Evolutionary conservation across 2,797 vertebrate genomes (phyloP).

Genomic region (Carapus acus): DNA sequence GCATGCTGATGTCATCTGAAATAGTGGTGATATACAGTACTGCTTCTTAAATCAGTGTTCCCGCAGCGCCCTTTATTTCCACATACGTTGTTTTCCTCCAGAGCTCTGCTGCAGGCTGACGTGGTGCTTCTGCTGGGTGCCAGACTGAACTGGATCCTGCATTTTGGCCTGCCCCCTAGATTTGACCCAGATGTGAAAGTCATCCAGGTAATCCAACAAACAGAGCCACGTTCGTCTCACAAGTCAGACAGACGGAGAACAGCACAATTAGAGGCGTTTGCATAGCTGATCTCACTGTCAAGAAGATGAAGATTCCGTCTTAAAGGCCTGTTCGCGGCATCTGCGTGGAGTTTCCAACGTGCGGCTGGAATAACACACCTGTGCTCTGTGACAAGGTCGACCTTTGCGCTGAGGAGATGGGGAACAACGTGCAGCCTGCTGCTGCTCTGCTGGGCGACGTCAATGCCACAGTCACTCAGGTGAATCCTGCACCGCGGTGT

Average conservation of each 20-base stretch:
- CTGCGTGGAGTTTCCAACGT: too few relatives aligned
- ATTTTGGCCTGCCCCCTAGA: slow-evolving; percentile 92
- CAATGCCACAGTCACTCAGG: slow-evolving; percentile 80
- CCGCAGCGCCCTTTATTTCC: too few relatives aligned
- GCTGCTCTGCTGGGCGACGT: slow-evolving; percentile 86
- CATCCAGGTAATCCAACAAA: slow-evolving; percentile 79
- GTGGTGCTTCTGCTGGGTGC: slow-evolving; percentile 89
- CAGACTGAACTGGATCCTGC: slow-evolving; percentile 96
- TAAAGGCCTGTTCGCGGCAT: too few relatives aligned
- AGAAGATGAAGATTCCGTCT: too few relatives aligned
- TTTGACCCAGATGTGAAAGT: slow-evolving; percentile 84
- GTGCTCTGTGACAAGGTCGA: slow-evolving; percentile 75
- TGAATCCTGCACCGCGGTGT: slow-evolving; percentile 42
- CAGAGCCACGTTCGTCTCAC: not conserved
- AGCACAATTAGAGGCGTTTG: too few relatives aligned
- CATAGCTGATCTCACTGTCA: too few relatives aligned
- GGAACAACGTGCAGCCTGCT: slow-evolving; percentile 87
- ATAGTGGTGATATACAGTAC: too few relatives aligned
- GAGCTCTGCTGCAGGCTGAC: slow-evolving; percentile 88
- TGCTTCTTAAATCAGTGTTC: too few relatives aligned
- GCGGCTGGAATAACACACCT: not conserved
- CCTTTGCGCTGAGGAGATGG: slow-evolving; percentile 92
- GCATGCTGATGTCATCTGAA: too few relatives aligned
- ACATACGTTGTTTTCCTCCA: slow-evolving; percentile 38
- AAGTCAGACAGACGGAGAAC: too few relatives aligned